Evolutionary conservation across 2,797 vertebrate species (phyloP).

Genomic region (Anableps anableps): DNA sequence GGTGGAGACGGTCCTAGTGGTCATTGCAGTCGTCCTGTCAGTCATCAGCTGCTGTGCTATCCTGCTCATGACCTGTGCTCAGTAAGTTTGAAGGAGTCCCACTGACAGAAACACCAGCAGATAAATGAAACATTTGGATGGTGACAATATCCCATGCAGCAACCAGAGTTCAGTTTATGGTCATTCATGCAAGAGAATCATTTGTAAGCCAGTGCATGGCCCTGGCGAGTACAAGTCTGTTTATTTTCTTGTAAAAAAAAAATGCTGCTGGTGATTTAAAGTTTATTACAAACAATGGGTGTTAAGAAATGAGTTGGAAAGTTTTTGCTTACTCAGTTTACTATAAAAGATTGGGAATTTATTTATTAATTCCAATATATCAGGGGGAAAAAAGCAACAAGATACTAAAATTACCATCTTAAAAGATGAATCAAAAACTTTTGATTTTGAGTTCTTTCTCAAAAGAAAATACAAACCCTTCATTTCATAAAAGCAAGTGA

Average conservation of each 20-base stretch:
- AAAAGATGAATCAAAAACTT: background rate
- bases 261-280: background rate
- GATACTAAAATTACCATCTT: background rate
- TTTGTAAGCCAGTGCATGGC: background rate
- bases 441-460: background rate
- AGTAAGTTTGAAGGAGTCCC: slow-evolving; percentile 70
- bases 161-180: background rate
- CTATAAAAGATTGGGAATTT: background rate
- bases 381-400: background rate
- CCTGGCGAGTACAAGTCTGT: background rate
- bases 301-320: background rate
- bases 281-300: background rate
- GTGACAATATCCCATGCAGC: background rate
- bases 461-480: background rate
- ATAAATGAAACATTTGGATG: background rate
- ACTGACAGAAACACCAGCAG: background rate
- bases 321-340: background rate
- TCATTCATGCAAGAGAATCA: background rate
- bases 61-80: slow-evolving; percentile 81
- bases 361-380: background rate
- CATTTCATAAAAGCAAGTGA: background rate
- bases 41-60: slow-evolving; percentile 82
- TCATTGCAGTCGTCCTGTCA: slow-evolving; percentile 81
- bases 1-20: slow-evolving; percentile 76
- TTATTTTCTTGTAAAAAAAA: background rate